Conservation (phyloP, 35 echinoderm and acorn worm species). For the Patiria miniata region DNA sequence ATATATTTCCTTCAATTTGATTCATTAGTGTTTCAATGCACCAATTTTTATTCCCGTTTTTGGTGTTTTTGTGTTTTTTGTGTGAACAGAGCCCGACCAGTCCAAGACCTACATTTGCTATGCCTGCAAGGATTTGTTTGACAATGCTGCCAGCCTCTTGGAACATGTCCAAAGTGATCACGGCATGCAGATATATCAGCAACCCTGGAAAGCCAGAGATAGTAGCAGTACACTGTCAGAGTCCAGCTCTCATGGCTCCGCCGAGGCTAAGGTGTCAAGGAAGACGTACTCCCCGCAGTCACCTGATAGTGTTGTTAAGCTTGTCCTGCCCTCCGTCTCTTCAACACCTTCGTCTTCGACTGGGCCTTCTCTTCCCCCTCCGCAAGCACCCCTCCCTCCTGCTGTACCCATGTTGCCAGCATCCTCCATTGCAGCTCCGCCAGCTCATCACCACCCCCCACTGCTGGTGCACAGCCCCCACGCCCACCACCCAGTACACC, state of each 20-base stretch:
- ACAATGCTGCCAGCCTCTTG: slow-evolving; percentile 74
- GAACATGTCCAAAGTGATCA: slow-evolving; percentile 88
- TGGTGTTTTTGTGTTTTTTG: too few species aligned
- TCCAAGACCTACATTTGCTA: slow-evolving; percentile 81
- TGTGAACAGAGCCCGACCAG: slow-evolving; percentile 55
- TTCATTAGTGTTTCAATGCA: too few species aligned
- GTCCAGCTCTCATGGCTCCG: slow-evolving; percentile 42
- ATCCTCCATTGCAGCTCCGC: background rate
- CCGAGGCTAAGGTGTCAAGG: slow-evolving; percentile 33
- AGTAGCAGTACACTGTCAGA: slow-evolving; percentile 41
- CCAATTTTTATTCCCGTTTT: too few species aligned
- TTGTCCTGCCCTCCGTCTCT: background rate
- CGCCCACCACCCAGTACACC: slow-evolving; percentile 20
- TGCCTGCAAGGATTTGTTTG: slow-evolving; percentile 82
- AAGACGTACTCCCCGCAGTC: slow-evolving; percentile 52
- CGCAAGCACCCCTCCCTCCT: background rate
- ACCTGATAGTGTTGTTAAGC: slow-evolving; percentile 34
- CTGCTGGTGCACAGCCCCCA: slow-evolving; percentile 15
- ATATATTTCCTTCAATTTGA: too few species aligned
- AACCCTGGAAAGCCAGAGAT: slow-evolving; percentile 35
- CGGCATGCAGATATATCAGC: slow-evolving; percentile 93
- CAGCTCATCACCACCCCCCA: background rate
- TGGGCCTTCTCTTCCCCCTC: background rate
- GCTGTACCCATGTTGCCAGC: background rate
- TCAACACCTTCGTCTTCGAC: background rate